These are phyloP conservation scores for Acleris cristana DNA, from an alignment of 2,888 invertebrate genomes.

Conservation along the genomic window DNA sequence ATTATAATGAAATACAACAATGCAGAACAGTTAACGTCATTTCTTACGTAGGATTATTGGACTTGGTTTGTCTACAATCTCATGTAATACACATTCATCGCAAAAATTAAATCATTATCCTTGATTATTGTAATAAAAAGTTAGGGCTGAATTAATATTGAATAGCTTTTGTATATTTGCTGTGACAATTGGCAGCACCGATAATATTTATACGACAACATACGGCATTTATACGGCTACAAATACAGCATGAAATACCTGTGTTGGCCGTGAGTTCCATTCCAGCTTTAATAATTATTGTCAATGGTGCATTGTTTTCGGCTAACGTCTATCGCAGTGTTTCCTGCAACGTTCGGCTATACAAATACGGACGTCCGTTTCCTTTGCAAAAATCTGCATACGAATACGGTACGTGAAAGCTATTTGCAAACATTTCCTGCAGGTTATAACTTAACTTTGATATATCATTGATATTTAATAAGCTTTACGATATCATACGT, in stretches of 20 bases:
- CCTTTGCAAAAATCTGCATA: slow-evolving; percentile 69
- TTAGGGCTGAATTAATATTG: too few species aligned
- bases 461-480: too few species aligned
- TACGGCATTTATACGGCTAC: neutral
- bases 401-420: slow-evolving; percentile 53
- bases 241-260: neutral
- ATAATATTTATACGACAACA: too few species aligned
- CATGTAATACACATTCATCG: neutral
- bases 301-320: slow-evolving; percentile 61
- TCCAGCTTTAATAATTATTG: slow-evolving; percentile 39
- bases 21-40: slow-evolving; percentile 14
- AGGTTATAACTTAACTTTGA: neutral
- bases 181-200: slow-evolving; percentile 11
- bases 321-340: slow-evolving; percentile 53
- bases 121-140: neutral
- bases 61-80: neutral
- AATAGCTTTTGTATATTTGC: neutral
- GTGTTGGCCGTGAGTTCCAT: slow-evolving; percentile 15
- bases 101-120: neutral
- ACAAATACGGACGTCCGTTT: slow-evolving; percentile 75
- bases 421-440: slow-evolving; percentile 45
- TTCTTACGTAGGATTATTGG: neutral
- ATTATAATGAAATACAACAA: slow-evolving; percentile 12
- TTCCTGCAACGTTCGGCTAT: slow-evolving; percentile 64
- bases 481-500: neutral